Percentiles rank a stretch among this genome's conserved stretches.
Evolutionary conservation across 1,140 invertebrate genomes (phyloP).

Genomic region (Rhagoletis zephyria): DNA sequence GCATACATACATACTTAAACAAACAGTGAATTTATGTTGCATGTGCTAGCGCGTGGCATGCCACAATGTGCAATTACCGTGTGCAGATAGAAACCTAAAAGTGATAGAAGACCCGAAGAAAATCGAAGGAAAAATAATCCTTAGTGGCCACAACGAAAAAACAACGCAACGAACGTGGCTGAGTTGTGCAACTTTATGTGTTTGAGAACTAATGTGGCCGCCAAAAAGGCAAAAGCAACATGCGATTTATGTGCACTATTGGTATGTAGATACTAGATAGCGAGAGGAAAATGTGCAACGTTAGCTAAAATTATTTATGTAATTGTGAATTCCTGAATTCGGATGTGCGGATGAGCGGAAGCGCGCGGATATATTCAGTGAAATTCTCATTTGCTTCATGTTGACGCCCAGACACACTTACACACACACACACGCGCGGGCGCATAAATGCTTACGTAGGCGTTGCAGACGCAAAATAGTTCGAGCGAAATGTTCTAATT

Average conservation of each 20-base stretch:
- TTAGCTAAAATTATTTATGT: conserved; percentile 7
- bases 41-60: neutral
- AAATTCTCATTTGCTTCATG: conserved; percentile 6
- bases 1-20: neutral
- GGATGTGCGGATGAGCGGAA: neutral
- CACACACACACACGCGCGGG: too few species aligned
- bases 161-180: neutral
- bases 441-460: neutral
- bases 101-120: neutral
- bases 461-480: neutral
- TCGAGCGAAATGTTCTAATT: neutral
- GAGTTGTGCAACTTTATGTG: neutral
- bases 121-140: neutral
- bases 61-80: conserved; percentile 20
- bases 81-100: neutral
- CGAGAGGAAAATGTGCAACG: neutral
- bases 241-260: too few species aligned
- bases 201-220: neutral
- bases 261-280: too few species aligned
- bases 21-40: neutral
- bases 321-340: neutral
- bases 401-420: neutral
- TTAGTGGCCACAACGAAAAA: neutral
- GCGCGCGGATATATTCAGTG: neutral
- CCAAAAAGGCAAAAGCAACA: too few species aligned